Percentiles rank a stretch among this genome's conserved stretches.
Conservation (phyloP, 2,113 vertebrate species). For the Paratilapia polleni region DNA sequence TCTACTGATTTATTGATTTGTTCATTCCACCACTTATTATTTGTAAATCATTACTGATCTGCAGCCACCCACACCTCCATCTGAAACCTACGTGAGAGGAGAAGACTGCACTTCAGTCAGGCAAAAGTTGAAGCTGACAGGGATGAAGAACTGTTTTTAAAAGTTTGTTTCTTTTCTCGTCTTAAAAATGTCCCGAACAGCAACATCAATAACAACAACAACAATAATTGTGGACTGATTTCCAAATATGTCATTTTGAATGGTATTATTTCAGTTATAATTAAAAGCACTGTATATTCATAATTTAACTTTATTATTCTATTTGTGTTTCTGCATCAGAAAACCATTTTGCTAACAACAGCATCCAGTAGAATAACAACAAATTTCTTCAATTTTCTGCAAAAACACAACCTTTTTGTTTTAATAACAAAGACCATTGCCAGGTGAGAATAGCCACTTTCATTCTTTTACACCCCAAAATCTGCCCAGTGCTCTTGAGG, state of each 20-base stretch:
- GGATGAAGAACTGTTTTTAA: constrained; percentile 6
- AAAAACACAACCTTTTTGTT: not conserved
- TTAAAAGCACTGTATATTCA: not conserved
- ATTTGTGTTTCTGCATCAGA: not conserved
- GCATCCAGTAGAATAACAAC: not conserved
- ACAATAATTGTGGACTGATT: not conserved
- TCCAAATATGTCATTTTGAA: not conserved
- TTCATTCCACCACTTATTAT: constrained; percentile 79
- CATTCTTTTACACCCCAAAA: constrained; percentile 37
- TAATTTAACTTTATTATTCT: not conserved
- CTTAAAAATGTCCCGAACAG: not conserved
- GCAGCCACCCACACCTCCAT: constrained; percentile 62
- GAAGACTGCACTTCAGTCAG: constrained; percentile 14
- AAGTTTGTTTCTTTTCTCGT: constrained; percentile 3
- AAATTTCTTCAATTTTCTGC: not conserved
- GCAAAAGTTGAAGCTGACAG: constrained; percentile 9
- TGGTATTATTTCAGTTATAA: not conserved
- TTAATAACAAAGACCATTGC: not conserved
- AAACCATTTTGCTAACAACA: not conserved
- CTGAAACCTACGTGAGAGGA: constrained; percentile 6
- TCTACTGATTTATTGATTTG: constrained; percentile 83
- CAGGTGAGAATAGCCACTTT: constrained; percentile 29
- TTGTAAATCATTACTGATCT: constrained; percentile 77
- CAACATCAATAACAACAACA: not conserved
- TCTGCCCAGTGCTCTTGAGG: constrained; percentile 48